Conservation (phyloP, 2,797 vertebrate species). For the Ceryle rudis region DNA sequence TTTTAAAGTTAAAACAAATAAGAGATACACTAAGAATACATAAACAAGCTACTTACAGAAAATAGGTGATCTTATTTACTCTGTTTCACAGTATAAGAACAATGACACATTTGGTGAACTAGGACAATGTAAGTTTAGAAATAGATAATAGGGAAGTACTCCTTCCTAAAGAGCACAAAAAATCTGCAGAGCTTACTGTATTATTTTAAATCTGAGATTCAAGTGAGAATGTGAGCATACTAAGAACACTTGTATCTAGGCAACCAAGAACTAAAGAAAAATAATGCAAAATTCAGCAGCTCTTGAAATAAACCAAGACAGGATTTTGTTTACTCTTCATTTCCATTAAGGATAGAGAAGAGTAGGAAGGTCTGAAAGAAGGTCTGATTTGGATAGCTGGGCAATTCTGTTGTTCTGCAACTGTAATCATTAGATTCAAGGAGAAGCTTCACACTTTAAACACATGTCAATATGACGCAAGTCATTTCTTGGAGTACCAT, state of each 20-base stretch:
- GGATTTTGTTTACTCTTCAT: not conserved
- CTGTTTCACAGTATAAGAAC: not conserved
- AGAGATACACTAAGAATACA: not conserved
- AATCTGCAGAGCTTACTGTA: not conserved
- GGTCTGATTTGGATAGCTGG: not conserved
- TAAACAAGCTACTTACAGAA: not conserved
- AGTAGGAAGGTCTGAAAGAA: not conserved
- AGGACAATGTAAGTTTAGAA: not conserved
- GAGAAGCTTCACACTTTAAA: not conserved
- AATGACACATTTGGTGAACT: not conserved
- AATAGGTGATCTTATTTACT: not conserved
- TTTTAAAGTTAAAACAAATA: not conserved
- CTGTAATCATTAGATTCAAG: not conserved
- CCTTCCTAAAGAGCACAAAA: not conserved
- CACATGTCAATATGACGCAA: not conserved
- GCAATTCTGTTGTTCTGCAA: not conserved
- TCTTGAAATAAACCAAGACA: not conserved
- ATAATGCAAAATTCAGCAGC: not conserved
- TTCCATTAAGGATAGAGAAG: not conserved
- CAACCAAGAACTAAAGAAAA: not conserved
- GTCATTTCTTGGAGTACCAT: not conserved
- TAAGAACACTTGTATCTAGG: accelerated
- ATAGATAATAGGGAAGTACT: not conserved
- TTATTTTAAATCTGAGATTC: not conserved
- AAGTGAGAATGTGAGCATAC: not conserved